Conservation (phyloP, 2,888 invertebrate species). For the Operophtera brumata region DNA sequence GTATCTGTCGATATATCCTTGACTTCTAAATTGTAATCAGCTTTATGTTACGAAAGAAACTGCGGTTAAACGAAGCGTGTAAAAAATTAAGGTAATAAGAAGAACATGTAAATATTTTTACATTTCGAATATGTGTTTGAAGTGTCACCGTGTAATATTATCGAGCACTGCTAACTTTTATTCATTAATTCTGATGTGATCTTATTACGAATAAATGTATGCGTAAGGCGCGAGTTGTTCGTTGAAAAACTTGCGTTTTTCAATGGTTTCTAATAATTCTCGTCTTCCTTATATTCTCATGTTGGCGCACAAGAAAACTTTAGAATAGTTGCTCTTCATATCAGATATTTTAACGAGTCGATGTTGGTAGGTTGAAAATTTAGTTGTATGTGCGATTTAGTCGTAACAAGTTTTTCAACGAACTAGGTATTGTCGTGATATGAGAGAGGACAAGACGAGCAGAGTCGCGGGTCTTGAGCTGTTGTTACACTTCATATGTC, state of each 20-base stretch:
- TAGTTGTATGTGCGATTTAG: constrained; percentile 48
- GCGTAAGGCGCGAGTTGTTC: constrained; percentile 47
- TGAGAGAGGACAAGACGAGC: constrained; percentile 14
- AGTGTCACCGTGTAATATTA: constrained; percentile 65
- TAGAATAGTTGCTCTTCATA: constrained; percentile 72
- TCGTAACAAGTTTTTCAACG: constrained; percentile 66
- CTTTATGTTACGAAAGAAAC: not conserved
- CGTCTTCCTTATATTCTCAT: constrained; percentile 72
- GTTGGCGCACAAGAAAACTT: constrained; percentile 70
- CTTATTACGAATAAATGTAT: constrained; percentile 55
- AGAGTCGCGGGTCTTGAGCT: constrained; percentile 35
- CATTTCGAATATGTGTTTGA: constrained; percentile 69
- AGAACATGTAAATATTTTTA: constrained; percentile 70
- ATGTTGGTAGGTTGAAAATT: constrained; percentile 52
- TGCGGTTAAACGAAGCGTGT: constrained; percentile 11
- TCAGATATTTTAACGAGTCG: constrained; percentile 62
- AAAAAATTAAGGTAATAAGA: constrained; percentile 9
- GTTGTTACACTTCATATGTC: constrained; percentile 64
- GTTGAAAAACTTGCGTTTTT: constrained; percentile 67
- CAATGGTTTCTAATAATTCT: constrained; percentile 51
- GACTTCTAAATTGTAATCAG: not conserved
- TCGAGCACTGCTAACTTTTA: constrained; percentile 62
- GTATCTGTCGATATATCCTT: not conserved
- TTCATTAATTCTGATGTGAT: constrained; percentile 65
- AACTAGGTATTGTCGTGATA: constrained; percentile 33